Evolutionary conservation across 2,888 invertebrate species (phyloP), one percentile per base, ranked within the genome.

Genomic region (Lamellibrachia satsuma): DNA sequence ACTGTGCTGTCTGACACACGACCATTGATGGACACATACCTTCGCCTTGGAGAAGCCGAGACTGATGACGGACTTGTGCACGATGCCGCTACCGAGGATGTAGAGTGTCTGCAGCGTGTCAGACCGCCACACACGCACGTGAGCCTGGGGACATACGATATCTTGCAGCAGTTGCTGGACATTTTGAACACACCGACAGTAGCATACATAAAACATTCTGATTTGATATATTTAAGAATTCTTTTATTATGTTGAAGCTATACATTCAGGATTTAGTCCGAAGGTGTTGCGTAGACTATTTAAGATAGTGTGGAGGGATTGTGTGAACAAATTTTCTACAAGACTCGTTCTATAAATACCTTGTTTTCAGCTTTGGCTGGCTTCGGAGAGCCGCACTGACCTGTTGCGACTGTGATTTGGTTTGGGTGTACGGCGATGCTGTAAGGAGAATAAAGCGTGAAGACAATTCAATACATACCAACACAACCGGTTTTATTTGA

Each of bases 351-450:
- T 91, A n/a, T 92, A 52, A 60, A 15, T 92, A 60, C 39, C 57
- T 92, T 55, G 52, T 90, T 22, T 27, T 52, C 52, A 1, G 90
- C 52, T 9, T 52, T 90, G 52, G 91, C n/a, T 57, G 91, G 52
- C 92, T 92, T 27, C 15, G 92, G 90, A 92, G 90, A 92, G 8
- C 27, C 92, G 27, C 92, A 90, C 90, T 96, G 96, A 51, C 96
- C 96, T 0, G 95, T 95, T 11, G 96, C 96, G 7, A 96, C 94
- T 9, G 94, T 94, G 0, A 95, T 93, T 0, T 95, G 95, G 92
- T 96, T 95, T 1, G 95, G 94, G 93, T 96, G 96, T 9, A 96
- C 95, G 51, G 95, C 95, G 92, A 96, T 94, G 92, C 96, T 96
- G 94, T 1, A 94, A 94, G 39, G 57, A 57, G 57, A 57, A 57